Evolutionary conservation across 1,140 invertebrate species (phyloP), one percentile per base, ranked within the genome.

Genomic region (Aphelenchoides besseyi): DNA sequence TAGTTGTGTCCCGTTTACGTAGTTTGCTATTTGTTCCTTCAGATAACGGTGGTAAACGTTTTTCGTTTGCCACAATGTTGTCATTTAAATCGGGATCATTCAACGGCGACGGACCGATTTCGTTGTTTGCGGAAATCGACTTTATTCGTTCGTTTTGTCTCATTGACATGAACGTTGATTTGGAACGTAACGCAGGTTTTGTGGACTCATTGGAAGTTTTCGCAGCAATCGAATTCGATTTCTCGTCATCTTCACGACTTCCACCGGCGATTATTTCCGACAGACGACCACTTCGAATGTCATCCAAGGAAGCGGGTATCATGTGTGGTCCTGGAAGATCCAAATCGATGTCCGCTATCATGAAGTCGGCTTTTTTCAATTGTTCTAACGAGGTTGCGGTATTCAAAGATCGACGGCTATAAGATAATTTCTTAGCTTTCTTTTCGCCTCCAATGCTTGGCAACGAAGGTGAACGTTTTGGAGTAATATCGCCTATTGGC

Each of bases 331-430:
- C 63, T 9, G 63, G 63, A 36, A 66, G 63, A 33, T 66, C 63
- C 26, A 66, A 53, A 30, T 66, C 63, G 30, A 66, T 66, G 8
- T 66, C 63, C 12, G 32, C 63, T n/a, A 66, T 32, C 63, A 66
- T 66, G 32, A 66, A 66, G 29, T 66, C 63, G 1, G 32, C 63
- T 12, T 33, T 35, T 33, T 16, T 66, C 1, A 66, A n/a, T 32
- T 66, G 12, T 30, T 16, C 9, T 32, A 32, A 32, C 12, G 30
- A 36, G n/a, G 2, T 61, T 1, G 59, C n/a, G 26, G 59, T 36
- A 18, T 61, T 8, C 57, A 26, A 41, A 48, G 41, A 48, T 48
- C 41, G 41, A 12, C 41, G 41, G n/a, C n/a, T n/a, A n/a, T n/a
- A n/a, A n/a, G n/a, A n/a, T 23, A 48, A 12, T 23, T 48, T 12